These are phyloP conservation scores for Rhimphoctona megacephalus DNA, from an alignment of 2,888 invertebrate species.

Conservation along the genomic window DNA sequence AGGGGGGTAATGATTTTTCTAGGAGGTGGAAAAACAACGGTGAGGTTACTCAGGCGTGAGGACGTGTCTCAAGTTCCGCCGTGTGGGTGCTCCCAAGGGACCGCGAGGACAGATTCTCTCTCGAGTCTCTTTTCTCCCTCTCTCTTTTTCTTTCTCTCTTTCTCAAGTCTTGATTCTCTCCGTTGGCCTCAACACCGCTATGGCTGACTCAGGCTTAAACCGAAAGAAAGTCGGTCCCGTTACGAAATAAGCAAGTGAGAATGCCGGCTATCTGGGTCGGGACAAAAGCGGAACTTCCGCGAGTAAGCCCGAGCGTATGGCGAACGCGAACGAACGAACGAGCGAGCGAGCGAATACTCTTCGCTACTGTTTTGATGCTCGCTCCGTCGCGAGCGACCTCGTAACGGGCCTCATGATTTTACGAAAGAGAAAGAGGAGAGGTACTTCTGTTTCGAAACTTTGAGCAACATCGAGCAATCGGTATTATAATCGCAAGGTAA, in stretches of 20 bases:
- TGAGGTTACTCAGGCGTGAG: slow-evolving; percentile 2
- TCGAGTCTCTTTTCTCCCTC: neutral
- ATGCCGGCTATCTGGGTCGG: slow-evolving; percentile 83
- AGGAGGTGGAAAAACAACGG: slow-evolving; percentile 16
- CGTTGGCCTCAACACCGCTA: slow-evolving; percentile 11
- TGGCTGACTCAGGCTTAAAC: slow-evolving; percentile 70
- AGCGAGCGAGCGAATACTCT: slow-evolving; percentile 23
- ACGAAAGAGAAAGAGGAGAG: slow-evolving; percentile 49
- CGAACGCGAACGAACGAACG: slow-evolving; percentile 51
- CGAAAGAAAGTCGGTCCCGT: slow-evolving; percentile 81
- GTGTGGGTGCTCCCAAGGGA: neutral
- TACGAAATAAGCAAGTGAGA: slow-evolving; percentile 84
- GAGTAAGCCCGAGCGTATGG: slow-evolving; percentile 68
- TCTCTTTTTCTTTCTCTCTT: neutral
- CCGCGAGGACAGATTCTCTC: neutral
- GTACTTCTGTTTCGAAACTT: slow-evolving; percentile 45
- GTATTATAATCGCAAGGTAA: neutral
- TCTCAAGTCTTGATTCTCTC: neutral
- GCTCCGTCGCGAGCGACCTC: slow-evolving; percentile 18
- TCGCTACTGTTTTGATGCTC: slow-evolving; percentile 14
- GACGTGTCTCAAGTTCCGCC: slow-evolving; percentile 3
- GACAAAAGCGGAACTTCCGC: slow-evolving; percentile 84
- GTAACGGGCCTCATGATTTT: slow-evolving; percentile 48
- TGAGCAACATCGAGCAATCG: slow-evolving; percentile 26
- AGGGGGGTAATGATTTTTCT: neutral